phyloP scores from a whole-genome alignment of 2,797 vertebrate genomes.

The Centroberyx gerrardi region DNA sequence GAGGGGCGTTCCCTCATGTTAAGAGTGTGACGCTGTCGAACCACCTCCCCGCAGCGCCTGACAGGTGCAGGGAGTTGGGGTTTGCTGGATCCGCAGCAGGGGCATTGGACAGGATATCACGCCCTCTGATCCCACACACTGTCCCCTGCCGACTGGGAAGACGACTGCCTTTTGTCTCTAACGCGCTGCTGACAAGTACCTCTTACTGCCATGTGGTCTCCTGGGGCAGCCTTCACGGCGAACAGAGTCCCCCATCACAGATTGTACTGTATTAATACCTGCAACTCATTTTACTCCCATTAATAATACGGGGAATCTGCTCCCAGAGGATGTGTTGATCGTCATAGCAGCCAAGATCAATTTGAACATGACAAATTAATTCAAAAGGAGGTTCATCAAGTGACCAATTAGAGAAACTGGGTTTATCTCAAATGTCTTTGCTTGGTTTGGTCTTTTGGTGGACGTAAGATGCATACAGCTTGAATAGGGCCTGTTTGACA shows the following conservation, averaged over 20 bases:
- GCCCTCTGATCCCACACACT: constrained; percentile 80
- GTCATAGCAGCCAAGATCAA: constrained; percentile 63
- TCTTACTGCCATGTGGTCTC: constrained; percentile 83
- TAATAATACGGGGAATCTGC: constrained; percentile 73
- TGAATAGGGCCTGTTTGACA: not conserved
- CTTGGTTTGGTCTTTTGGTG: constrained; percentile 35
- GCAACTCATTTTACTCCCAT: constrained; percentile 81
- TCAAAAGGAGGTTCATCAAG: constrained; percentile 68
- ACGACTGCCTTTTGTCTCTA: constrained; percentile 79
- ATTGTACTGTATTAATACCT: constrained; percentile 74
- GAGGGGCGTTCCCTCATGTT: constrained; percentile 72
- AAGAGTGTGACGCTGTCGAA: constrained; percentile 73
- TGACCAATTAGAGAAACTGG: constrained; percentile 65
- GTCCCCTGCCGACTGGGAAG: constrained; percentile 82
- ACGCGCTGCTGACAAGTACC: constrained; percentile 81
- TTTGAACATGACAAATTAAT: constrained; percentile 76
- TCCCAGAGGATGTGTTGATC: constrained; percentile 70
- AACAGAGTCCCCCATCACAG: constrained; percentile 63
- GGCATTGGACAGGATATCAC: constrained; percentile 81
- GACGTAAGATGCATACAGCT: constrained; percentile 6
- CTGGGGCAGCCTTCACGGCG: constrained; percentile 80
- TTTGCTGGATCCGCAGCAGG: constrained; percentile 78
- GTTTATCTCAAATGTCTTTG: constrained; percentile 39
- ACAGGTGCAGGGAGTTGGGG: constrained; percentile 79
- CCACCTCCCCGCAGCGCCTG: constrained; percentile 76